phyloP scores from a whole-genome alignment of 2,888 invertebrate species.

The Campopleginae sp. region DNA sequence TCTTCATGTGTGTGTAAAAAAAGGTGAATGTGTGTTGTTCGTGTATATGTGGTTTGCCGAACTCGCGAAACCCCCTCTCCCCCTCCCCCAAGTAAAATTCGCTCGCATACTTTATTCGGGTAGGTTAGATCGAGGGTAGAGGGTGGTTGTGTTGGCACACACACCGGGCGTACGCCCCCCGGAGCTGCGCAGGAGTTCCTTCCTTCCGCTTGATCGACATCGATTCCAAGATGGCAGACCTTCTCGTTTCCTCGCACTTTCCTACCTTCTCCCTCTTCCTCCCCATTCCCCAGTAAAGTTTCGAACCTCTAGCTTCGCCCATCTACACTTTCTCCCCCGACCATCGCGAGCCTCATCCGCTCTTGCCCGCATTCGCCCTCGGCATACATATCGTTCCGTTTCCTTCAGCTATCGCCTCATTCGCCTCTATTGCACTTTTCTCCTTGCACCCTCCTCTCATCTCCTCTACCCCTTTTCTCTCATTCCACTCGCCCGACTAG shows the following conservation, averaged over 20 bases:
- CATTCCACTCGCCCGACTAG: conserved; percentile 53
- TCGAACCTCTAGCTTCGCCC: conserved; percentile 30
- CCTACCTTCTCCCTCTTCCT: conserved; percentile 31
- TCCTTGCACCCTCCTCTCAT: conserved; percentile 16
- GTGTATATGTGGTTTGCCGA: conserved; percentile 29
- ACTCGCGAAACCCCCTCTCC: conserved; percentile 33
- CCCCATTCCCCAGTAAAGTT: conserved; percentile 17
- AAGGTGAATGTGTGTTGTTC: neutral
- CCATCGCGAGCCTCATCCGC: conserved; percentile 69
- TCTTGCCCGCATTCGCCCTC: conserved; percentile 76
- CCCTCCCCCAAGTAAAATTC: conserved; percentile 48
- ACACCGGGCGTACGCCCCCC: conserved; percentile 70
- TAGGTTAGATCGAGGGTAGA: conserved; percentile 55
- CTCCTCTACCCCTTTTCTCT: conserved; percentile 7
- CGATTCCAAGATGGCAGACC: conserved; percentile 82
- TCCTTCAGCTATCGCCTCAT: conserved; percentile 70
- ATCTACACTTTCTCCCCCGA: conserved; percentile 68
- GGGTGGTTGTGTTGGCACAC: conserved; percentile 74
- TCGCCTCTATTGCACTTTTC: conserved; percentile 61
- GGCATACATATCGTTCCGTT: conserved; percentile 80
- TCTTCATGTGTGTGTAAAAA: conserved; percentile 9
- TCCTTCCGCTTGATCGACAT: conserved; percentile 82
- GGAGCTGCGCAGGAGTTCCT: conserved; percentile 80
- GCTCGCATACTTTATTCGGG: conserved; percentile 65
- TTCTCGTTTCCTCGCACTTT: conserved; percentile 50